Base-by-base conservation (phyloP, 2,797 vertebrate species). In the Dromococcyx pavoninus region DNA sequence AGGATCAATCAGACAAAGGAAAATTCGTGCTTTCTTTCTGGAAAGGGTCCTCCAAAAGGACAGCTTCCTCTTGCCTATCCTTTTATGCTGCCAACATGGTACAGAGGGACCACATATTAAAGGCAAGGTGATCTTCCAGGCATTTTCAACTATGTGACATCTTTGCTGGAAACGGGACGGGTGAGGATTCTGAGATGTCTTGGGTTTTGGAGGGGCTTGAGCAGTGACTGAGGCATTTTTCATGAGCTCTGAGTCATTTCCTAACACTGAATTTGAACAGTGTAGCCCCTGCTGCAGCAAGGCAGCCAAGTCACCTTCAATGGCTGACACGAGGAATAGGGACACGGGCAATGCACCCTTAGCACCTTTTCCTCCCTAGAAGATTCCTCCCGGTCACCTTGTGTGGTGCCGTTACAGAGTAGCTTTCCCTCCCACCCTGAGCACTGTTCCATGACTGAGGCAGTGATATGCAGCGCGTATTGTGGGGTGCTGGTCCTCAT, bases 71-170 rank as follows among this genome's bases (percentile, higher is more conserved):
- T 60, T 44, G 33, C 32, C 61, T 83, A 16, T 27, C 14, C 50
- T 83, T 77, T 74, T 32, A 50, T 7, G 28, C 58, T 77, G 57
- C 28, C 60, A 79, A 10, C 10, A 17, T 1, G 5, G 46, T n/a
- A 61, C 14, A 69, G 50, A 50, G 11, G 10, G 13, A 58, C 10
- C 14, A 65, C 0, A 0, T 24, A 33, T 11, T 28, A 54, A 62
- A 78, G 15, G 33, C 69, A 80, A 87, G 35, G 13, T 72, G 57
- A 79, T 66, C 57, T 77, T 30, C n/a, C 25, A 17, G 27, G 41
- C 24, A 35, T 46, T 72, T 86, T 35, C 51, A 84, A 39, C 23
- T 77, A 12, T 4, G 4, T 9, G 13, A 57, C 3, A 2, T 18
- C 19, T 85, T 53, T 41, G 9, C 18, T 69, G 46, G 41, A 81